phyloP scores from a whole-genome alignment of 2,888 invertebrate genomes.

The Orthosia gothica region DNA sequence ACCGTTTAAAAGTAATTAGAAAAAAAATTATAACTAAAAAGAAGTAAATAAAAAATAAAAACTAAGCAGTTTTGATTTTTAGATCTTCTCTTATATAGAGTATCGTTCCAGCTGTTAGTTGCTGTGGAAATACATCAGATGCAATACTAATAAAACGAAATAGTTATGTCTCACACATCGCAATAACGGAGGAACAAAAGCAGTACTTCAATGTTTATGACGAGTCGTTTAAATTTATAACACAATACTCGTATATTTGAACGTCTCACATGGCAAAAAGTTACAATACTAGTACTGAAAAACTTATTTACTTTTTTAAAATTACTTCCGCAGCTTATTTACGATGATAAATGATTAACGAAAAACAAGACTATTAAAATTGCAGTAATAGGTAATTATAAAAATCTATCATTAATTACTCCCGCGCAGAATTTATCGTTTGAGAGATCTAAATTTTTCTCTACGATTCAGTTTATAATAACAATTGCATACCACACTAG shows the following conservation, averaged over 20 bases:
- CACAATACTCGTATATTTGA: slow-evolving; percentile 1
- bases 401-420: slow-evolving; percentile 38
- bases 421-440: slow-evolving; percentile 19
- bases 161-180: slow-evolving; percentile 24
- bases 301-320: slow-evolving; percentile 22
- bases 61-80: too few species aligned
- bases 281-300: slow-evolving; percentile 19
- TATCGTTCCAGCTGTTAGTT: slow-evolving; percentile 4
- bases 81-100: neutral
- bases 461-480: slow-evolving; percentile 73
- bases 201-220: slow-evolving; percentile 1
- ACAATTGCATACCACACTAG: slow-evolving; percentile 78
- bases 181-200: neutral
- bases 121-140: neutral
- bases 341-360: slow-evolving; percentile 15
- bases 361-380: slow-evolving; percentile 27
- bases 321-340: slow-evolving; percentile 23
- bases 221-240: slow-evolving; percentile 5
- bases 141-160: slow-evolving; percentile 5
- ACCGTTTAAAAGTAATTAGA: too few species aligned
- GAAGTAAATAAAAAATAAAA: too few species aligned
- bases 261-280: slow-evolving; percentile 7
- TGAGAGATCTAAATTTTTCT: slow-evolving; percentile 52
- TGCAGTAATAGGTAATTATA: slow-evolving; percentile 25
- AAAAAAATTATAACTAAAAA: too few species aligned